Base-by-base conservation (phyloP, 2,113 vertebrate species). In the Ciconia boyciana region DNA sequence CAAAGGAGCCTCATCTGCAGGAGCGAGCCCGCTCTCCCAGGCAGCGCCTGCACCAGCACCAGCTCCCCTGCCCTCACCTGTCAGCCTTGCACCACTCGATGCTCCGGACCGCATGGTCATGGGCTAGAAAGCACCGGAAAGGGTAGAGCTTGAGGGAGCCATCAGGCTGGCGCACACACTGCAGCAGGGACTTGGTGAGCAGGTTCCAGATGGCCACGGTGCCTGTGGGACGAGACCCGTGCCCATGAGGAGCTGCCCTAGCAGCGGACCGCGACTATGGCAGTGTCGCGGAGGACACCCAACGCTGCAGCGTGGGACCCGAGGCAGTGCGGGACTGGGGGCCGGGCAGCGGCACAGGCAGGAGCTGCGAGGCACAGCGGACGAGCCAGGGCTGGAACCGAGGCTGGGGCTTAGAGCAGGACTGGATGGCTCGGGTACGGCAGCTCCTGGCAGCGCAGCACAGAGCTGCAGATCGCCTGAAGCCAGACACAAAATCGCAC, bases 191-290 rank as follows among this genome's bases (percentile, higher is more conserved):
- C 76, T 97, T 98, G 2, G 98, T 98, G 69, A 97, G 96, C 92
- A 99, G 98, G 96, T 99, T 98, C 99, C 99, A 99, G 49, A 99
- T 89, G 10, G 98, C 99, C 36, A 99, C 99, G 0, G 98, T 96
- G 76, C 99, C 99, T 99, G 87, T 6, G 31, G 85, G 41, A 51
- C 0, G 41, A 34, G 91, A 81, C 7, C 6, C 1, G 5, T 3
- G 12, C 10, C 32, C 15, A 0, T 91, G 16, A 78, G 65, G 46
- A 34, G 39, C 79, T 16, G 61, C 48, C 28, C 39, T 6, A 3
- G 18, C 39, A 62, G 57, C 57, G 34, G 69, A 17, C 74, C 2
- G 7, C 0, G 3, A 1, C 2, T 9, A 21, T 0, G 1, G 34
- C 15, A 11, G 43, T 2, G 7, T 29, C 12, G 6, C 41, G 19